Base-by-base conservation (phyloP, 2,113 vertebrate genomes). In the Aramus guarauna region DNA sequence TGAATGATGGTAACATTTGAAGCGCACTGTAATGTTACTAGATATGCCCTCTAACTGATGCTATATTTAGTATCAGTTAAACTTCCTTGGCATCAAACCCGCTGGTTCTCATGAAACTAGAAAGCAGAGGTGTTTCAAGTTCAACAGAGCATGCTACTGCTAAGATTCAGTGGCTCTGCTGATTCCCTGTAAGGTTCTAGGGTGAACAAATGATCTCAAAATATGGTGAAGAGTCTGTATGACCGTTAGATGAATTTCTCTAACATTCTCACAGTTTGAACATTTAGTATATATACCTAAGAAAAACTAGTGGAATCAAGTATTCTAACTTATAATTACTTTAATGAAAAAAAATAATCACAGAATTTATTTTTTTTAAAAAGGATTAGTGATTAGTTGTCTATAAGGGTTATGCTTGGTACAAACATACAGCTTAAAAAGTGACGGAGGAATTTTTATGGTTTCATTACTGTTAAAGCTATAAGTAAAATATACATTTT, bases 21-120 rank as follows among this genome's bases (percentile, higher is more conserved):
- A 93, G 67, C 92, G 97, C 80, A 92, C 63, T 97, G 59, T 96
- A 96, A 95, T 87, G 90, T 92, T 89, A 85, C 76, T 79, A 85
- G 63, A 87, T 97, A 71, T 97, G 91, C 89, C 87, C 84, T 97
- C 86, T 67, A 96, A 96, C 67, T 69, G 63, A 94, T 87, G 90
- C 74, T 97, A 98, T 96, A 97, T 96, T 98, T 96, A 97, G 83
- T 45, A 90, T 41, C 77, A 56, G 81, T 94, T 97, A 64, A 97
- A 96, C 26, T 94, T 86, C 80, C 55, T 75, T 92, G 82, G 74
- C 93, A 96, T 88, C 86, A 94, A 94, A 94, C 53, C 29, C 58
- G 0, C 73, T 96, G 73, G 53, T 94, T 95, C 90, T 82, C 82
- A 96, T 91, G 62, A 73, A 97, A 66, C 79, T 95, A 85, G 93